A percentile compares a stretch with the other conserved stretches of the same genome.
Evolutionary conservation across 2,797 vertebrate genomes (phyloP).

Genomic region (Brotogeris chrysoptera): DNA sequence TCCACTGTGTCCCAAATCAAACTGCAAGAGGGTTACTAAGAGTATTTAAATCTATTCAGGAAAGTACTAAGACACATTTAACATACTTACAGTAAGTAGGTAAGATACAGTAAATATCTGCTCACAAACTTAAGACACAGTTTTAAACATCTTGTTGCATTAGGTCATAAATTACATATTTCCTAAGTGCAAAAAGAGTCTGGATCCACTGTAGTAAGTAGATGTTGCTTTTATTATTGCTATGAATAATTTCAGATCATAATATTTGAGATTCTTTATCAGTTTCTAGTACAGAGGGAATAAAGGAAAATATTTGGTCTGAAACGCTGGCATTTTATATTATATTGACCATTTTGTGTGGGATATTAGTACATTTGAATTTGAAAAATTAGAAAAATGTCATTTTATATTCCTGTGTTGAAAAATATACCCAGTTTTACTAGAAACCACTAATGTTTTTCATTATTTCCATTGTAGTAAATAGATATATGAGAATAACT

Average conservation of each 20-base stretch:
- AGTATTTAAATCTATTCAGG: neutral
- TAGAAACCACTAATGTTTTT: neutral
- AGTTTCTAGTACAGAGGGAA: neutral
- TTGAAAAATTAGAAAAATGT: neutral
- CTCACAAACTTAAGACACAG: neutral
- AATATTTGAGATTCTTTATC: neutral
- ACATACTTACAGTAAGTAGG: neutral
- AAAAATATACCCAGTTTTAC: neutral
- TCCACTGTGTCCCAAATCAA: neutral
- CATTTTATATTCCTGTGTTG: neutral
- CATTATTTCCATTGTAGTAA: neutral
- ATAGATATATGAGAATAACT: neutral
- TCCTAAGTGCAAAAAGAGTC: neutral
- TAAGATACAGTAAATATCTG: neutral
- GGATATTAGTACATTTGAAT: neutral
- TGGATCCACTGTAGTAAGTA: neutral
- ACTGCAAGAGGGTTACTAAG: neutral
- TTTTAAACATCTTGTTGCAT: neutral
- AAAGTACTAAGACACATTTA: neutral
- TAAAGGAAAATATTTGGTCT: neutral
- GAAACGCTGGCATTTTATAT: neutral
- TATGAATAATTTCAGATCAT: neutral
- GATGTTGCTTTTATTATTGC: neutral
- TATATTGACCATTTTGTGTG: neutral
- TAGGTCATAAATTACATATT: neutral